Conservation (phyloP, 2,888 invertebrate species). For the Dugesia japonica region DNA sequence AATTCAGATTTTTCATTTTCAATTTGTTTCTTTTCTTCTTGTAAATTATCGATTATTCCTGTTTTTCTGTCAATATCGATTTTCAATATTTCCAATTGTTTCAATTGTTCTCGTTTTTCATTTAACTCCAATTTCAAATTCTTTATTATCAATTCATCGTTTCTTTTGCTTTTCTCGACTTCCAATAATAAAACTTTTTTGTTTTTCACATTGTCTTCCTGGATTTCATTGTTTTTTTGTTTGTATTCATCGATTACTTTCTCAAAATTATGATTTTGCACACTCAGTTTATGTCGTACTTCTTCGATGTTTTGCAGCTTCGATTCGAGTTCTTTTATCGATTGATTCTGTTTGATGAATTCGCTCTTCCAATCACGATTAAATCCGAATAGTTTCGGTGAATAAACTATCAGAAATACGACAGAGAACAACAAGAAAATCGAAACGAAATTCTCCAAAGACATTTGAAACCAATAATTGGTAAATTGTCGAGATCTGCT, state of each 20-base stretch:
- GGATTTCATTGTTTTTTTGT: not conserved
- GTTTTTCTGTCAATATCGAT: not conserved
- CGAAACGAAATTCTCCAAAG: not conserved
- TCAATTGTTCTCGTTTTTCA: not conserved
- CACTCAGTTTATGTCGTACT: not conserved
- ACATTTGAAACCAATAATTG: not conserved
- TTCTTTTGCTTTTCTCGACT: not conserved
- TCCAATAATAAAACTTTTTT: not conserved
- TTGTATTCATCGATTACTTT: not conserved
- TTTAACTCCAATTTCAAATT: not conserved
- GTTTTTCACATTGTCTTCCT: not conserved
- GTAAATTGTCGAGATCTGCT: not conserved
- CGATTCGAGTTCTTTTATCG: not conserved
- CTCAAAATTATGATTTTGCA: slow-evolving; percentile 4
- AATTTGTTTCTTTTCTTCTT: not conserved
- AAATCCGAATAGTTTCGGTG: not conserved
- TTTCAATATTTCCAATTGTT: not conserved
- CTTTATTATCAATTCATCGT: not conserved
- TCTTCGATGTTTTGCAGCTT: not conserved
- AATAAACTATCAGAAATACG: not conserved
- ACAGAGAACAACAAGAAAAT: not conserved
- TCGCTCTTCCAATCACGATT: not conserved
- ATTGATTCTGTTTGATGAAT: not conserved
- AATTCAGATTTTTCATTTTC: not conserved
- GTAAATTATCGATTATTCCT: not conserved